Evolutionary conservation across 2,888 invertebrate genomes (phyloP), one percentile per base, ranked within the genome.

Genomic region (Conchocele bisecta): DNA sequence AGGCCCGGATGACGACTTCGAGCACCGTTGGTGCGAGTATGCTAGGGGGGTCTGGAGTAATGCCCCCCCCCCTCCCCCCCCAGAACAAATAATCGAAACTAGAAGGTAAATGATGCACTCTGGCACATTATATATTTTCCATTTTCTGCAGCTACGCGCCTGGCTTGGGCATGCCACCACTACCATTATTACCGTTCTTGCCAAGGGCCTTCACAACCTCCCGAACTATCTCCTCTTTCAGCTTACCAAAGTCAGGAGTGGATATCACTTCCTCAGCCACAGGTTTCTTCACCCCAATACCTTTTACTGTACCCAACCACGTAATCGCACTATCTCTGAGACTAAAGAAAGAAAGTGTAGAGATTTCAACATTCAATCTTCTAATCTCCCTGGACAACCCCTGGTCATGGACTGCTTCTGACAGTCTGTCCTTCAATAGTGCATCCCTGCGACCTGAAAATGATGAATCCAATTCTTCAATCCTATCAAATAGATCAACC

Each of bases 141-240:
- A n/a, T n/a, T n/a, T n/a, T n/a, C n/a, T n/a, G n/a, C n/a, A n/a
- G n/a, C n/a, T n/a, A n/a, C n/a, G n/a, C n/a, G n/a, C n/a, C n/a
- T n/a, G n/a, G n/a, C n/a, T n/a, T n/a, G n/a, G n/a, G n/a, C n/a
- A n/a, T n/a, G n/a, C n/a, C n/a, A n/a, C n/a, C n/a, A n/a, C n/a
- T n/a, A n/a, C n/a, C n/a, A n/a, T n/a, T n/a, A n/a, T n/a, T n/a
- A n/a, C n/a, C n/a, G n/a, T n/a, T n/a, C n/a, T n/a, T n/a, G n/a
- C n/a, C n/a, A n/a, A 50, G 17, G 31, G 50, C 50, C 31, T 50
- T 24, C 20, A 46, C 46, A 20, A 46, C 46, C 28, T 46, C 46
- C 7, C 22, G 24, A 4, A 46, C 46, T 26, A 46, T 46, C 26
- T 46, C 46, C 28, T 7, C 4, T 22, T 46, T 42, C 22, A 42